phyloP scores from a whole-genome alignment of 2,888 invertebrate species.

The Drosophila gaucha region DNA sequence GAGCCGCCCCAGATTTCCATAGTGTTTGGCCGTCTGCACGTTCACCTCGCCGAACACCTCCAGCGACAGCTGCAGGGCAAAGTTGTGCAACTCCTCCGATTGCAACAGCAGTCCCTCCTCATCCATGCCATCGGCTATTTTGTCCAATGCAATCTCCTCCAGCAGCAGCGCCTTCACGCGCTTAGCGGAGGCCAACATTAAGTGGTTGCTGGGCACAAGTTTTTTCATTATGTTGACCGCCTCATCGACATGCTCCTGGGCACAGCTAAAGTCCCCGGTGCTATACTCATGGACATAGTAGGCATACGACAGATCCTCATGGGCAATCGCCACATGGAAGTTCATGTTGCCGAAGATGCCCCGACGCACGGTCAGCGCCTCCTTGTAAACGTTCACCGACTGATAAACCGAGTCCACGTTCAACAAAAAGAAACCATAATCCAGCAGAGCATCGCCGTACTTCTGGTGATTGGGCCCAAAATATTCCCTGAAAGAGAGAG shows the following conservation, averaged over 20 bases:
- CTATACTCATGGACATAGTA: slow-evolving; percentile 96
- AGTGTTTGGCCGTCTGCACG: slow-evolving; percentile 98
- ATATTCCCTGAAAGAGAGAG: slow-evolving; percentile 70
- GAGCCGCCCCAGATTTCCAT: slow-evolving; percentile 96
- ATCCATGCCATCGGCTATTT: slow-evolving; percentile 86
- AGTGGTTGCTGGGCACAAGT: slow-evolving; percentile 92
- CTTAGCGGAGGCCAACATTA: slow-evolving; percentile 94
- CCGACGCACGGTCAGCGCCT: slow-evolving; percentile 90
- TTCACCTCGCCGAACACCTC: slow-evolving; percentile 96
- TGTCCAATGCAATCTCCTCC: slow-evolving; percentile 97
- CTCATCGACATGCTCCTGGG: slow-evolving; percentile 92
- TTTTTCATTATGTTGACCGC: slow-evolving; percentile 93
- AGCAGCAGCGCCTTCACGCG: slow-evolving; percentile 96
- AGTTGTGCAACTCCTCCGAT: slow-evolving; percentile 93
- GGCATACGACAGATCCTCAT: slow-evolving; percentile 97
- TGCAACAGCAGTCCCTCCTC: slow-evolving; percentile 88
- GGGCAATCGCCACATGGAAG: slow-evolving; percentile 94
- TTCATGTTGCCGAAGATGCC: slow-evolving; percentile 93
- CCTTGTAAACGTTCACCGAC: slow-evolving; percentile 93
- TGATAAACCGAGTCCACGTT: slow-evolving; percentile 94
- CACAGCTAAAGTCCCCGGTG: slow-evolving; percentile 93
- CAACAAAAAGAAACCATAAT: slow-evolving; percentile 95
- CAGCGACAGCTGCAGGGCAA: slow-evolving; percentile 91
- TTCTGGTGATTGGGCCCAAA: slow-evolving; percentile 91
- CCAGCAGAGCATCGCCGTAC: slow-evolving; percentile 93